Percentiles rank a stretch among this genome's conserved stretches.
Evolutionary conservation across 2,113 vertebrate species (phyloP).

Genomic region (Narcine bancroftii): DNA sequence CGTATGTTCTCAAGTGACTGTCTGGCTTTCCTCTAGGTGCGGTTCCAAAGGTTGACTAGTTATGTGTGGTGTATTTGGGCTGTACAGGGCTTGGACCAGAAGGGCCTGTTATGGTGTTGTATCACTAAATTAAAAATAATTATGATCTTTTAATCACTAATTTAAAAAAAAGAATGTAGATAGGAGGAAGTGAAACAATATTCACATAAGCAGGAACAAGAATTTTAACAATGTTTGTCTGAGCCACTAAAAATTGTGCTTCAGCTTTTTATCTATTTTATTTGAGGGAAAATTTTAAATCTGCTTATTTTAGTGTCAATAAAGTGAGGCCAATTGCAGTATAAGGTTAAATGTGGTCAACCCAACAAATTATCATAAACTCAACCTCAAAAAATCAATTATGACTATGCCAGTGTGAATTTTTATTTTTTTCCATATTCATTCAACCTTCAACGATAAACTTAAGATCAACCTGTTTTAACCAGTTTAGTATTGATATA

Average conservation of each 20-base stretch:
- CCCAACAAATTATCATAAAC: not conserved
- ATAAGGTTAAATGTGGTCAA: not conserved
- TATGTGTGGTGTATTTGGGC: too few relatives aligned
- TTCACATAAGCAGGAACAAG: not conserved
- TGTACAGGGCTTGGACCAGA: too few relatives aligned
- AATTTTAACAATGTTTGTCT: not conserved
- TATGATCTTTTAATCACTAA: too few relatives aligned
- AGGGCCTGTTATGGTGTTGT: too few relatives aligned
- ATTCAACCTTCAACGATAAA: not conserved
- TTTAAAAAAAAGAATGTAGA: not conserved
- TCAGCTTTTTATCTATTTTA: not conserved
- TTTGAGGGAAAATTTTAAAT: not conserved
- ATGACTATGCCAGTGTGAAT: not conserved
- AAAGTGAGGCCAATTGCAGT: not conserved
- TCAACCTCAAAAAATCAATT: not conserved
- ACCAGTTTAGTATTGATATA: not conserved
- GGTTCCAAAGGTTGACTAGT: too few relatives aligned
- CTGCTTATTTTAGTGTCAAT: not conserved
- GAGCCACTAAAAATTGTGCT: not conserved
- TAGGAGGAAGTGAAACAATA: not conserved
- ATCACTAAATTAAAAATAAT: too few relatives aligned
- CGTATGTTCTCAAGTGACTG: too few relatives aligned
- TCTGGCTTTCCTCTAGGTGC: too few relatives aligned
- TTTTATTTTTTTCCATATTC: not conserved
- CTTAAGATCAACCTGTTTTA: not conserved